These are phyloP conservation scores for Selenia dentaria DNA, from an alignment of 2,888 invertebrate genomes.

Conservation along the genomic window DNA sequence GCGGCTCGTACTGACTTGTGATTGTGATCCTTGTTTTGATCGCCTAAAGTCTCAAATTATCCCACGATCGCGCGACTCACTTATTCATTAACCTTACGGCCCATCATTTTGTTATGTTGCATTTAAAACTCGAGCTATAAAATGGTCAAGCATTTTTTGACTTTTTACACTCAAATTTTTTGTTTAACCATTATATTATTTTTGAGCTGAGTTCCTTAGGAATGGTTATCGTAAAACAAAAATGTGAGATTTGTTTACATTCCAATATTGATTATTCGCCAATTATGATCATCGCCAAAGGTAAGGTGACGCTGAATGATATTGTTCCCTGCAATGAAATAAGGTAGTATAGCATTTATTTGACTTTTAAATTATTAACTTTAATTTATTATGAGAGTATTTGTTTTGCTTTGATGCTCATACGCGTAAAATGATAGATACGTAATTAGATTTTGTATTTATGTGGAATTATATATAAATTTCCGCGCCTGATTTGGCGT, in stretches of 20 bases:
- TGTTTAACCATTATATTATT: slow-evolving; percentile 52
- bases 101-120: slow-evolving; percentile 77
- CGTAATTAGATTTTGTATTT: slow-evolving; percentile 39
- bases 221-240: slow-evolving; percentile 53
- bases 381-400: slow-evolving; percentile 44
- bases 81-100: slow-evolving; percentile 48
- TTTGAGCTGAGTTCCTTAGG: slow-evolving; percentile 66
- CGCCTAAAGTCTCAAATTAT: slow-evolving; percentile 34
- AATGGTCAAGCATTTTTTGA: slow-evolving; percentile 85
- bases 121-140: slow-evolving; percentile 79
- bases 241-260: slow-evolving; percentile 75
- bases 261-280: slow-evolving; percentile 73
- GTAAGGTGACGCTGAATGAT: slow-evolving; percentile 75
- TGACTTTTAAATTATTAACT: slow-evolving; percentile 65
- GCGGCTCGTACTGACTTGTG: slow-evolving; percentile 47
- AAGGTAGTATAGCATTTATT: slow-evolving; percentile 86
- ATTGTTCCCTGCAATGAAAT: slow-evolving; percentile 65
- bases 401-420: slow-evolving; percentile 54
- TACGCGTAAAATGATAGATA: slow-evolving; percentile 43
- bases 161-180: slow-evolving; percentile 85
- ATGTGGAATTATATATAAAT: slow-evolving; percentile 3
- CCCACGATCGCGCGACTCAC: slow-evolving; percentile 46
- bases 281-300: slow-evolving; percentile 72
- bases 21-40: slow-evolving; percentile 28
- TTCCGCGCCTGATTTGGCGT: no score